Conservation (phyloP, 2,113 vertebrate species). For the Peromyscus maniculatus region DNA sequence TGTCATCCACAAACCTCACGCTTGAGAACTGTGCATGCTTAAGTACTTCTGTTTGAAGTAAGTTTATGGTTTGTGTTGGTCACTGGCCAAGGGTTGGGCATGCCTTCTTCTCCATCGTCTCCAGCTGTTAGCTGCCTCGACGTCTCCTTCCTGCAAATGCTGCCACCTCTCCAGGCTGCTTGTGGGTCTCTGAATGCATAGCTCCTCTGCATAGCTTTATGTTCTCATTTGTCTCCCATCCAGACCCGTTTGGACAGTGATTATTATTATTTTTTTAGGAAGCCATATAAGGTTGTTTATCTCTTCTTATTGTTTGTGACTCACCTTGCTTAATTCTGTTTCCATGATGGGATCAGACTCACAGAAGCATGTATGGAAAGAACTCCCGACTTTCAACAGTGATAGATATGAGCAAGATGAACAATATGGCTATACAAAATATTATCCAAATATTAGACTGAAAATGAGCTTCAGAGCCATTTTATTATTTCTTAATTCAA, state of each 20-base stretch:
- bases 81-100: background rate
- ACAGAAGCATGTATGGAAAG: background rate
- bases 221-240: background rate
- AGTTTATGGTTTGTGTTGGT: too few species aligned
- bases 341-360: background rate
- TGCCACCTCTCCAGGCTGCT: background rate
- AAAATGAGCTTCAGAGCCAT: background rate
- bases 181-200: accelerated
- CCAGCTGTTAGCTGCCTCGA: background rate
- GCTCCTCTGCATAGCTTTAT: background rate
- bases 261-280: background rate
- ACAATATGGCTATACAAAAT: background rate
- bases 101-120: background rate
- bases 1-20: background rate
- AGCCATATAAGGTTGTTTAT: background rate
- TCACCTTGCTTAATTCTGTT: background rate
- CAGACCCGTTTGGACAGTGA: background rate
- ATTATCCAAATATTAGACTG: background rate
- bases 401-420: background rate
- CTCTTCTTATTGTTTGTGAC: background rate
- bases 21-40: background rate
- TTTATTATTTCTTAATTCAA: background rate
- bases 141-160: background rate
- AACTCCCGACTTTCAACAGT: background rate
- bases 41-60: background rate